Base-by-base conservation (phyloP, 2,113 vertebrate species). In the Malurus elegans region DNA sequence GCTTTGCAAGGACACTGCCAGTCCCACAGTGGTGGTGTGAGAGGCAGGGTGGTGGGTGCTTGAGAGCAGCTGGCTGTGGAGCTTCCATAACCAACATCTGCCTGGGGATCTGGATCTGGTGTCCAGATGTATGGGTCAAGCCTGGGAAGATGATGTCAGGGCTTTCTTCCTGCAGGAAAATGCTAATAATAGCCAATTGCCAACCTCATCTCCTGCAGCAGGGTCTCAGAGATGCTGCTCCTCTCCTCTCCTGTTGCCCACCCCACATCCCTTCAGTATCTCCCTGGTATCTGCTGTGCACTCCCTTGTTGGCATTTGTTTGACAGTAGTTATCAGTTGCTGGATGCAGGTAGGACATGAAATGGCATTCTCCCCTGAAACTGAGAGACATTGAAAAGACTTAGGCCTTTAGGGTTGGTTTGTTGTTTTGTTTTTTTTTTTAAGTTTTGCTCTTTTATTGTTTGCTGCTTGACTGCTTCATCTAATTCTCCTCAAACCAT, bases 141-240 rank as follows among this genome's bases (percentile, higher is more conserved):
- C 31, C 47, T 2, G 6, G 16, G 13, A 76, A 13, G n/a, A 50
- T 8, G 34, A 5, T 9, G 4, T 26, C 3, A 28, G 17, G 25
- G 14, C 15, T 83, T 57, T 24, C 32, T 73, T 48, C 2, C 3
- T 51, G 47, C 36, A 64, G 40, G 40, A 34, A 80, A 73, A n/a
- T 2, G 1, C 31, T 3, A 16, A 20, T 1, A 1, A 23, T 4
- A 87, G 44, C 38, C 0, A 2, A 24, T 9, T 62, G 48, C 36
- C 36, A 82, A 2, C 42, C 18, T 24, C 0, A 0, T 45, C 19
- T 74, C 32, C 28, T 1, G 0, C 23, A 71, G 44, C 34, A 62
- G 16, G 10, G 25, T 40, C 15, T 58, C 1, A 1, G 47, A 34
- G n/a, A 10, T 53, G 20, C 4, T 81, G 34, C 26, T 88, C 14